Evolutionary conservation across 2,797 vertebrate genomes (phyloP).

Genomic region (Fistularia tabacaria): DNA sequence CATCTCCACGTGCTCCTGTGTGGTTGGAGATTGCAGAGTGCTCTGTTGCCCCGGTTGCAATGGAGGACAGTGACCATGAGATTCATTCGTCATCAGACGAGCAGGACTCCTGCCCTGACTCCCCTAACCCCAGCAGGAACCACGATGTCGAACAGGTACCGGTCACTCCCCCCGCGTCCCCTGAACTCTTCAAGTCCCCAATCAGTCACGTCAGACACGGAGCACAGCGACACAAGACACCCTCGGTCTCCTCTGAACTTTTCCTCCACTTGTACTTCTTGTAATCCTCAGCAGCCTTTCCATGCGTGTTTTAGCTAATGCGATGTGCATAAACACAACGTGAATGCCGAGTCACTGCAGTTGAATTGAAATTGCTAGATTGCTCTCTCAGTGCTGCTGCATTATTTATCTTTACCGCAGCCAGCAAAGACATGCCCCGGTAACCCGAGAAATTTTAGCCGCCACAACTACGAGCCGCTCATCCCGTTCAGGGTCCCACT

Average conservation of each 20-base stretch:
- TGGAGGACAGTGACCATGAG: constrained; percentile 75
- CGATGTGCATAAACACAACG: constrained; percentile 7
- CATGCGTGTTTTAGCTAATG: constrained; percentile 1
- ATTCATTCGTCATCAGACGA: constrained; percentile 67
- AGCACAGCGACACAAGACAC: no score
- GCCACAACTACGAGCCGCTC: constrained; percentile 4
- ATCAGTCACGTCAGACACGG: no score
- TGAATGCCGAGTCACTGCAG: constrained; percentile 13
- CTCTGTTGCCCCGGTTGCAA: constrained; percentile 61
- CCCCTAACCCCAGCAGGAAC: constrained; percentile 54
- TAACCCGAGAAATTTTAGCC: constrained; percentile 21
- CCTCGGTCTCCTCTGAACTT: no score
- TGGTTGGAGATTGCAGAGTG: constrained; percentile 72
- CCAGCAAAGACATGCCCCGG: constrained; percentile 11
- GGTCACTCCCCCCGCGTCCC: not conserved
- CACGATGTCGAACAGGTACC: constrained; percentile 65
- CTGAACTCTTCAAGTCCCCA: not conserved
- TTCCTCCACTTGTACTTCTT: no score
- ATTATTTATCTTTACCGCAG: constrained; percentile 50
- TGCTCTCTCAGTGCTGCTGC: constrained; percentile 26
- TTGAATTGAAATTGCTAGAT: constrained; percentile 25
- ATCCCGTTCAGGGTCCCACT: not conserved
- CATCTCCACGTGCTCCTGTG: constrained; percentile 16
- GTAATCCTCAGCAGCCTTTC: not conserved
- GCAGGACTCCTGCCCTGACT: constrained; percentile 57